Evolutionary conservation across 2,888 invertebrate species (phyloP).

Genomic region (Abrostola triplasia): DNA sequence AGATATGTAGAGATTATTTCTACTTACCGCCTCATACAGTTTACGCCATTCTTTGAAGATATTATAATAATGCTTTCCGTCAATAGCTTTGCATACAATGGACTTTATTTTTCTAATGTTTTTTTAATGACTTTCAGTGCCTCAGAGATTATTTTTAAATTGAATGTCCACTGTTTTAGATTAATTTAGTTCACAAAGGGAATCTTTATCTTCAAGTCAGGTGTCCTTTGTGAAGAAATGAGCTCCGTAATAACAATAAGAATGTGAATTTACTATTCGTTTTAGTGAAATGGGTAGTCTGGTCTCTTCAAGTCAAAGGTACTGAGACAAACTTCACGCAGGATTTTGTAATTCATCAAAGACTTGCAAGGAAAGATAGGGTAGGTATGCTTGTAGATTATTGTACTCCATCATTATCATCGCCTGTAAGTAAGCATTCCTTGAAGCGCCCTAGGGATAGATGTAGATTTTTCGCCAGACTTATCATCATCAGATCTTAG

Average conservation of each 20-base stretch:
- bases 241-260: constrained; percentile 30
- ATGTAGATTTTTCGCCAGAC: no score
- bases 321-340: constrained; percentile 22
- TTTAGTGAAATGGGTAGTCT: constrained; percentile 22
- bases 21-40: not conserved
- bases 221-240: constrained; percentile 34
- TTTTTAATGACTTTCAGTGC: not conserved
- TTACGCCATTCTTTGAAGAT: not conserved
- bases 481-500: no score
- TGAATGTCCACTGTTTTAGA: constrained; percentile 14
- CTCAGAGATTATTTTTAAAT: constrained; percentile 1
- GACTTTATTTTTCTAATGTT: not conserved
- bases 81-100: not conserved
- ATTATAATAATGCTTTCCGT: no score
- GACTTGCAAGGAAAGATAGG: no score
- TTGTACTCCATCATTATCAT: no score
- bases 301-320: constrained; percentile 12
- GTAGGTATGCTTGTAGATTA: no score
- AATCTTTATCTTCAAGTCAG: constrained; percentile 24
- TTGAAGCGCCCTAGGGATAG: no score
- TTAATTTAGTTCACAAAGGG: constrained; percentile 4
- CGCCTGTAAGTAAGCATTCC: no score
- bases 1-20: no score
- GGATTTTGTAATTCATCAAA: not conserved
- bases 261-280: constrained; percentile 18